Evolutionary conservation across 2,113 vertebrate genomes (phyloP).

Genomic region (Periophthalmus modestus): DNA sequence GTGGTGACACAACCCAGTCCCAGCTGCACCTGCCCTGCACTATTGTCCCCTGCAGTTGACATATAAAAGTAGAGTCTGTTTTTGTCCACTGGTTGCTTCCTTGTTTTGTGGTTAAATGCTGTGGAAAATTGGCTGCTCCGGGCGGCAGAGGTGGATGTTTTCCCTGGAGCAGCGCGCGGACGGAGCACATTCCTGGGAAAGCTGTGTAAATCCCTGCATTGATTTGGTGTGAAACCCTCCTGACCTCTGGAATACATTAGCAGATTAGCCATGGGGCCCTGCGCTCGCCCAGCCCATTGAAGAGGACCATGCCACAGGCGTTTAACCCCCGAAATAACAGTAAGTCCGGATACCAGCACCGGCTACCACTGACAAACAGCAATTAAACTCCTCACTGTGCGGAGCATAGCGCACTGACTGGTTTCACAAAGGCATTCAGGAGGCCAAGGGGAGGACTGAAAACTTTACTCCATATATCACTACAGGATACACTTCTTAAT

Average conservation of each 20-base stretch:
- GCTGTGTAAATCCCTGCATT: conserved; percentile 81
- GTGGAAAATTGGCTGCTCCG: conserved; percentile 71
- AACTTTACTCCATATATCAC: background rate
- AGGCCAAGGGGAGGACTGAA: background rate
- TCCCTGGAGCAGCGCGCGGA: conserved; percentile 67
- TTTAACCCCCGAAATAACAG: conserved; percentile 43
- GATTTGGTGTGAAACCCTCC: conserved; percentile 77
- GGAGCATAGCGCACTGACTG: background rate
- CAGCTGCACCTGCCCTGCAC: conserved; percentile 2
- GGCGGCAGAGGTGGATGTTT: conserved; percentile 75
- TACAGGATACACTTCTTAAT: too few relatives aligned
- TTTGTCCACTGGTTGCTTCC: conserved; percentile 28
- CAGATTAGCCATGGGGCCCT: conserved; percentile 76
- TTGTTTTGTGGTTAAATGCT: conserved; percentile 73
- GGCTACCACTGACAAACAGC: conserved; percentile 37
- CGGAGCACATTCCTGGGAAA: conserved; percentile 78
- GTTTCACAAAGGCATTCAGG: background rate
- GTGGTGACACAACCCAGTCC: conserved; percentile 9
- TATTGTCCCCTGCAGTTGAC: conserved; percentile 18
- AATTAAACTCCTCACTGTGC: conserved; percentile 37
- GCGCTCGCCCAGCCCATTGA: conserved; percentile 63
- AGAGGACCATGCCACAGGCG: conserved; percentile 31
- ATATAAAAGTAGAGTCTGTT: conserved; percentile 27
- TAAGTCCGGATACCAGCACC: conserved; percentile 33
- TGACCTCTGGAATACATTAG: conserved; percentile 83